These are phyloP conservation scores for Microctenopoma steveboyesi DNA, from an alignment of 2,797 vertebrate species.

Conservation along the genomic window DNA sequence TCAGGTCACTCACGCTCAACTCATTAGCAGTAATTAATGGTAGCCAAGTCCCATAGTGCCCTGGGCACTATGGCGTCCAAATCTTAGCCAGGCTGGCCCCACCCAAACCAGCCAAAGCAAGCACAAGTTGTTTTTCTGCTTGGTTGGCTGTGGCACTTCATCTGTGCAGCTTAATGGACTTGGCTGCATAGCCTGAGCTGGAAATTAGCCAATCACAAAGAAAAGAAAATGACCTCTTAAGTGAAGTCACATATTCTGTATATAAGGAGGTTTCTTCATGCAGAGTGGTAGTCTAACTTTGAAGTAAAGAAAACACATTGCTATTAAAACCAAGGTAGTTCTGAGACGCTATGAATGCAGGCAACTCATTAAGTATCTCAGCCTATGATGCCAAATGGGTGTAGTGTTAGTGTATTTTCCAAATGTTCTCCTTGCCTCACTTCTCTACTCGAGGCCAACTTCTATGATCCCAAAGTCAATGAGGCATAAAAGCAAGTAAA, in stretches of 20 bases:
- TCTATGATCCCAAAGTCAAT: constrained; percentile 27
- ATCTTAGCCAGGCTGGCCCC: constrained; percentile 10
- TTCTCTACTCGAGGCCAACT: constrained; percentile 42
- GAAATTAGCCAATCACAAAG: constrained; percentile 58
- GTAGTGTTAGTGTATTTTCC: constrained; percentile 41
- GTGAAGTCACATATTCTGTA: constrained; percentile 54
- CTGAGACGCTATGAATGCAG: constrained; percentile 5
- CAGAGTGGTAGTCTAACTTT: constrained; percentile 35
- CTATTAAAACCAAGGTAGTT: constrained; percentile 24
- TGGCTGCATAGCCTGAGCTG: constrained; percentile 56
- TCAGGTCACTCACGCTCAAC: constrained; percentile 61
- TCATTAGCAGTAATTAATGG: constrained; percentile 77
- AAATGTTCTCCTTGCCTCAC: constrained; percentile 53
- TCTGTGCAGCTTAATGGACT: constrained; percentile 66
- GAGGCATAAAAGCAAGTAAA: constrained; percentile 46
- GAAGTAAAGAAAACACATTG: constrained; percentile 27
- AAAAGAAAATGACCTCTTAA: constrained; percentile 57
- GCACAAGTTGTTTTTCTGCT: constrained; percentile 68
- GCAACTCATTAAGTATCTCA: constrained; percentile 22
- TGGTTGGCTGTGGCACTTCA: constrained; percentile 62
- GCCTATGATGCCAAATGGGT: constrained; percentile 37
- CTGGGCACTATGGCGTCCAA: constrained; percentile 39
- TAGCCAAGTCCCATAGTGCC: constrained; percentile 44
- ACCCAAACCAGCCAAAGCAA: constrained; percentile 29
- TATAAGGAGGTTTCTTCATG: constrained; percentile 28